A percentile compares a stretch with the other conserved stretches of the same genome.
phyloP scores from a whole-genome alignment of 2,888 invertebrate genomes.

The Parascotia fuliginaria region DNA sequence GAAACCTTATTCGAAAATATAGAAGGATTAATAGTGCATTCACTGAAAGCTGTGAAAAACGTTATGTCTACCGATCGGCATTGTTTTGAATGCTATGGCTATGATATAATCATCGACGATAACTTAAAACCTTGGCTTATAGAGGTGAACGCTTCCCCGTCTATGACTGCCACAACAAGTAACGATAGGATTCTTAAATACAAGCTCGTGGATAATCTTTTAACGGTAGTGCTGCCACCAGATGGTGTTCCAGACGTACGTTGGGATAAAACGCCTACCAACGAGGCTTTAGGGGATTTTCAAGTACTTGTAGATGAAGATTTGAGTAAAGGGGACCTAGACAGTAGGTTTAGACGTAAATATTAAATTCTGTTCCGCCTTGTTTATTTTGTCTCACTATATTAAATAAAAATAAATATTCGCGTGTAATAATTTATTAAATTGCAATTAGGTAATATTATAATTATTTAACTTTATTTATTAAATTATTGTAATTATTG shows the following conservation, averaged over 20 bases:
- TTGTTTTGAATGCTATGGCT: constrained; percentile 97
- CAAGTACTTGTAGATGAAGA: constrained; percentile 95
- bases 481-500: not conserved
- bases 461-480: no score
- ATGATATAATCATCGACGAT: constrained; percentile 98
- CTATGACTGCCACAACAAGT: constrained; percentile 96
- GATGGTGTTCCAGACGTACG: constrained; percentile 95
- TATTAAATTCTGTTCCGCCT: not conserved
- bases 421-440: no score
- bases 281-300: constrained; percentile 93
- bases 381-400: not conserved
- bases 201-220: constrained; percentile 96
- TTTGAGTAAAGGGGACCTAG: constrained; percentile 87
- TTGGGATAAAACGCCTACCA: constrained; percentile 93
- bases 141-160: constrained; percentile 98
- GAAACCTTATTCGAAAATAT: constrained; percentile 95
- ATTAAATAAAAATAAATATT: not conserved
- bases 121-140: constrained; percentile 97
- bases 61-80: constrained; percentile 97
- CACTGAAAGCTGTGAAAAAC: constrained; percentile 95
- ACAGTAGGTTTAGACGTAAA: not conserved
- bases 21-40: constrained; percentile 96
- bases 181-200: constrained; percentile 97
- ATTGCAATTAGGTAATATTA: no score
- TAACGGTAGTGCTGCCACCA: constrained; percentile 95